Evolutionary conservation across 2,113 vertebrate species (phyloP), one percentile per base, ranked within the genome.

Genomic region (Enhydra lutris): DNA sequence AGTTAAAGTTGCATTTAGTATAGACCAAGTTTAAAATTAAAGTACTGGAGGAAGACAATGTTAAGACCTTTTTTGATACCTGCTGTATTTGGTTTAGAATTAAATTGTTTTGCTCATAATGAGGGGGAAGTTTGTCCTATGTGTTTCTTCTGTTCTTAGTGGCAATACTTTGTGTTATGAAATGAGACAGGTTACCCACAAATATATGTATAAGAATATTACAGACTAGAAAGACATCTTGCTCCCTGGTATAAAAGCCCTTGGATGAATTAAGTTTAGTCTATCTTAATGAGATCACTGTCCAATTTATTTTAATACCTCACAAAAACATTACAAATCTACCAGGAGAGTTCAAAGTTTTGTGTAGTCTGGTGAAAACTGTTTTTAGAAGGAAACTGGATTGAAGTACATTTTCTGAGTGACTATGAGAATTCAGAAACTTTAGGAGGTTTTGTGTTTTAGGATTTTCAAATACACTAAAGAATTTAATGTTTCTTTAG

Each of bases 391-490:
- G 61, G 61, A 76, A 89, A 86, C 2, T 81, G 4, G 9, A 89
- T 39, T 94, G 65, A 90, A 74, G 39, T 50, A 67, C 39, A 94
- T 90, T 55, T 69, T 89, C 24, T 69, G 79, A 96, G 31, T 5
- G 34, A 26, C 5, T 92, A 45, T 6, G 7, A 47, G 21, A 89
- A 85, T 76, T 87, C 17, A 50, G n/a, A 84, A 85, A 6, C n/a
- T 76, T 91, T 82, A 39, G 26, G 26, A 14, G 17, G 91, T 85
- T 65, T 20, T 69, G 6, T 81, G 76, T 84, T 95, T 76, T 73
- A 88, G 29, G 83, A 69, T 87, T 88, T 97, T 71, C 18, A 96
- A 67, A 94, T 61, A 91, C 1, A 3, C n/a, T 55, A 83, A 95
- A 23, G 31, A 89, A 71, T 57, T 78, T 47, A 6, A 7, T 7